A percentile compares a stretch with the other conserved stretches of the same genome.
Conservation (phyloP, 2,888 invertebrate genomes). For the Nezara viridula region DNA sequence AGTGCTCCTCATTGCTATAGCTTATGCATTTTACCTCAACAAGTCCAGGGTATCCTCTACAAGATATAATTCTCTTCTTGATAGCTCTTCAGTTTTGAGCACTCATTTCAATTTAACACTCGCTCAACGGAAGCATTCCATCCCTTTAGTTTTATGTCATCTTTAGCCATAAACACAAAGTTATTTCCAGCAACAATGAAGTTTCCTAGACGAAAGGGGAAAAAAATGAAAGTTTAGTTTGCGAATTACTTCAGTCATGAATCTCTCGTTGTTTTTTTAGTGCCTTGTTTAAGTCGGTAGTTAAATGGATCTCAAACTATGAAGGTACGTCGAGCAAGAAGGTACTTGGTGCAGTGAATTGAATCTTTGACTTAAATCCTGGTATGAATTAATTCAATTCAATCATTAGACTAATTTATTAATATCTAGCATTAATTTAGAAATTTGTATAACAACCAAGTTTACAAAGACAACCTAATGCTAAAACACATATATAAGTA, state of each 20-base stretch:
- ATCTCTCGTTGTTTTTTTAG: not conserved
- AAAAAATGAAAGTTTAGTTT: slow-evolving; percentile 5
- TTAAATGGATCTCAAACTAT: not conserved
- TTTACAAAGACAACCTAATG: too few relatives aligned
- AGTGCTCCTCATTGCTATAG: not conserved
- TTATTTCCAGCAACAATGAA: slow-evolving; percentile 15
- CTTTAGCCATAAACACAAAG: not conserved
- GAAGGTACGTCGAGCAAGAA: not conserved
- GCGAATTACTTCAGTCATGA: not conserved
- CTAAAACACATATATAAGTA: too few relatives aligned
- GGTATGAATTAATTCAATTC: too few relatives aligned
- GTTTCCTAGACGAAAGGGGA: not conserved
- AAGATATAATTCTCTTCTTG: not conserved
- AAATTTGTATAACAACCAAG: too few relatives aligned
- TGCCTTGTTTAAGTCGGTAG: not conserved
- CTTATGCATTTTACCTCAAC: not conserved
- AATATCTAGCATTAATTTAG: too few relatives aligned
- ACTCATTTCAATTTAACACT: slow-evolving; percentile 10
- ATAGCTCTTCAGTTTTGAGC: slow-evolving; percentile 10
- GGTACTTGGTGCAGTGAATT: not conserved
- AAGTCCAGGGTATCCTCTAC: not conserved
- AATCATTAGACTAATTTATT: too few relatives aligned
- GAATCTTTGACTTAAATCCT: too few relatives aligned
- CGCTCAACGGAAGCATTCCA: not conserved
- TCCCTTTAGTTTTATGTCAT: slow-evolving; percentile 15